phyloP scores from a whole-genome alignment of 2,888 invertebrate species.

The Anticlea derivata region DNA sequence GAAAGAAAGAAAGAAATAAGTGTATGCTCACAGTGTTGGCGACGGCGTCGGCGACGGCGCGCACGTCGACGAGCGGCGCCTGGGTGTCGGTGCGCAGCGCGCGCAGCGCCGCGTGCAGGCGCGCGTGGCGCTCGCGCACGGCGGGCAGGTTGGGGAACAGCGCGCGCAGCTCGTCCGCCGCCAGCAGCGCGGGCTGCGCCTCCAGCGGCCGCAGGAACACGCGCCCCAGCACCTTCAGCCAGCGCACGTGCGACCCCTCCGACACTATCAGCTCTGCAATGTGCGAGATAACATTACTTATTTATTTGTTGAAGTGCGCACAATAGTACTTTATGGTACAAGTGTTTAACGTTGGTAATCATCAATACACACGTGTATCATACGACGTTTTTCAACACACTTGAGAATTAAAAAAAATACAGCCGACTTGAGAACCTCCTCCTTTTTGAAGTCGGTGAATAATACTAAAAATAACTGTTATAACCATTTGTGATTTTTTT shows the following conservation, averaged over 20 bases:
- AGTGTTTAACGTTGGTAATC: no score
- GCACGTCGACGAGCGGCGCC: slow-evolving; percentile 57
- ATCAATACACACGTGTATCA: no score
- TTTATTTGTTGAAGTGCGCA: no score
- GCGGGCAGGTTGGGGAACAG: slow-evolving; percentile 94
- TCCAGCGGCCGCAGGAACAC: slow-evolving; percentile 92
- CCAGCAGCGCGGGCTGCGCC: slow-evolving; percentile 85
- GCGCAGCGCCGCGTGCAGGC: slow-evolving; percentile 62
- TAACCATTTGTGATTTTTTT: no score
- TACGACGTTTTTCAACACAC: no score
- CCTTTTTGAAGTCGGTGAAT: no score
- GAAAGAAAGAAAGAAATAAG: no score
- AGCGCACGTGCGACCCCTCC: slow-evolving; percentile 94
- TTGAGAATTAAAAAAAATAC: no score
- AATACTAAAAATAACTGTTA: no score
- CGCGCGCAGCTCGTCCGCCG: slow-evolving; percentile 88
- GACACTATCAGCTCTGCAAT: slow-evolving; percentile 90
- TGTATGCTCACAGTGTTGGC: slow-evolving; percentile 59
- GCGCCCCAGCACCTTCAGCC: slow-evolving; percentile 92
- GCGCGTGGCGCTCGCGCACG: slow-evolving; percentile 83
- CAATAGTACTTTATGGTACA: no score
- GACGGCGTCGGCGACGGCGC: slow-evolving; percentile 69
- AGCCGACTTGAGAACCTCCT: no score
- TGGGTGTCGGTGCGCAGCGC: slow-evolving; percentile 46
- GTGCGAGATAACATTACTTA: no score